These are phyloP conservation scores for Galendromus occidentalis DNA, from an alignment of 1,140 invertebrate species.

Conservation along the genomic window DNA sequence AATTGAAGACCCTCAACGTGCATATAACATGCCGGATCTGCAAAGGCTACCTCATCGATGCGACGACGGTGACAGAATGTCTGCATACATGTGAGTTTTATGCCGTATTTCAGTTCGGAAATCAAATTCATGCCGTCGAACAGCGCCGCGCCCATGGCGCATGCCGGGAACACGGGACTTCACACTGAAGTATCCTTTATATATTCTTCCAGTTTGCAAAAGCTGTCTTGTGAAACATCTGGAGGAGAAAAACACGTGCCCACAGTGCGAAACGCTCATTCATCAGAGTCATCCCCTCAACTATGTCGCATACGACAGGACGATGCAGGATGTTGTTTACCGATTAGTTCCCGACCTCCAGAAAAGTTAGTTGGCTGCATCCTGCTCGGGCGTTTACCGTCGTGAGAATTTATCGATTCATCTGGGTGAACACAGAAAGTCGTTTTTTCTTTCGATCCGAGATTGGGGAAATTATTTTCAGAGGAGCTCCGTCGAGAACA, in stretches of 20 bases:
- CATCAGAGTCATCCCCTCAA: slow-evolving; percentile 91
- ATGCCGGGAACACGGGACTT: too few relatives aligned
- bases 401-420: slow-evolving; percentile 1
- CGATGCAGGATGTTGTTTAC: slow-evolving; percentile 96
- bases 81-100: slow-evolving; percentile 30
- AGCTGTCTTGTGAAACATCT: slow-evolving; percentile 91
- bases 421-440: not conserved
- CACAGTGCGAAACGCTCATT: slow-evolving; percentile 85
- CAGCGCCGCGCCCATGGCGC: too few relatives aligned
- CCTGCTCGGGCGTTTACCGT: too few relatives aligned
- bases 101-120: not conserved
- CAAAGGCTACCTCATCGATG: slow-evolving; percentile 33
- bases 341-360: slow-evolving; percentile 82
- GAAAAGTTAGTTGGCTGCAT: slow-evolving; percentile 33
- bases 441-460: not conserved
- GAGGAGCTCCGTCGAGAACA: slow-evolving; percentile 22
- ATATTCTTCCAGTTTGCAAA: slow-evolving; percentile 61
- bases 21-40: slow-evolving; percentile 32
- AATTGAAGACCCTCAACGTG: slow-evolving; percentile 26
- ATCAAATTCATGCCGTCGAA: too few relatives aligned
- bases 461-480: slow-evolving; percentile 6
- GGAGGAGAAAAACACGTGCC: slow-evolving; percentile 90
- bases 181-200: not conserved
- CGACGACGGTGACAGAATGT: slow-evolving; percentile 34
- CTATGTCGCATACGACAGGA: slow-evolving; percentile 90